phyloP scores from a whole-genome alignment of 2,888 invertebrate species.

The Amblyjoppa proteus region DNA sequence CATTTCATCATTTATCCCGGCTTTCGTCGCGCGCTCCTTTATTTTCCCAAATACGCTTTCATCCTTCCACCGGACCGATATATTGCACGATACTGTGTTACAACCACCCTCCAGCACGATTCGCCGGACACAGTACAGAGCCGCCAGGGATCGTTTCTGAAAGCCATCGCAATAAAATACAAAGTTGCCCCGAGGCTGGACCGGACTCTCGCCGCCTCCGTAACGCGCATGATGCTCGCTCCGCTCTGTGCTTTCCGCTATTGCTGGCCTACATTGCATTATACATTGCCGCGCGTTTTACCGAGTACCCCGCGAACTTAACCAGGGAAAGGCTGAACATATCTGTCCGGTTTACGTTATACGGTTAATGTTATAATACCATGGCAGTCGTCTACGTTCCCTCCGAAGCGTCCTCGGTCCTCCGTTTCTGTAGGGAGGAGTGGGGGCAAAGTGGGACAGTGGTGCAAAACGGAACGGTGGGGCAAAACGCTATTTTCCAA shows the following conservation, averaged over 20 bases:
- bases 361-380: constrained; percentile 45
- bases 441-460: too few species aligned
- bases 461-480: too few species aligned
- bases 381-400: constrained; percentile 46
- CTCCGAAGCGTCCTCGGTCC: constrained; percentile 8
- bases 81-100: constrained; percentile 48
- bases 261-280: constrained; percentile 65
- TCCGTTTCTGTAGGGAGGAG: not conserved
- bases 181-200: constrained; percentile 64
- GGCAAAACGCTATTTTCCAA: too few species aligned
- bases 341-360: constrained; percentile 42
- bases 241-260: not conserved
- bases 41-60: constrained; percentile 46
- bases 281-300: constrained; percentile 66
- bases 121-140: constrained; percentile 64
- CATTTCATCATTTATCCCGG: not conserved
- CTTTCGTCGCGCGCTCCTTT: constrained; percentile 22
- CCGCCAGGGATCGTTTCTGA: constrained; percentile 68
- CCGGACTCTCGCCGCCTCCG: constrained; percentile 42
- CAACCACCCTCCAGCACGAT: constrained; percentile 51
- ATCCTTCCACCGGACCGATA: constrained; percentile 9
- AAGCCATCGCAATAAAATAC: constrained; percentile 70
- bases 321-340: constrained; percentile 65
- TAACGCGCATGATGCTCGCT: constrained; percentile 56
- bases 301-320: constrained; percentile 62